Conservation (phyloP, 2,888 invertebrate species). For the Girardia tigrina region DNA sequence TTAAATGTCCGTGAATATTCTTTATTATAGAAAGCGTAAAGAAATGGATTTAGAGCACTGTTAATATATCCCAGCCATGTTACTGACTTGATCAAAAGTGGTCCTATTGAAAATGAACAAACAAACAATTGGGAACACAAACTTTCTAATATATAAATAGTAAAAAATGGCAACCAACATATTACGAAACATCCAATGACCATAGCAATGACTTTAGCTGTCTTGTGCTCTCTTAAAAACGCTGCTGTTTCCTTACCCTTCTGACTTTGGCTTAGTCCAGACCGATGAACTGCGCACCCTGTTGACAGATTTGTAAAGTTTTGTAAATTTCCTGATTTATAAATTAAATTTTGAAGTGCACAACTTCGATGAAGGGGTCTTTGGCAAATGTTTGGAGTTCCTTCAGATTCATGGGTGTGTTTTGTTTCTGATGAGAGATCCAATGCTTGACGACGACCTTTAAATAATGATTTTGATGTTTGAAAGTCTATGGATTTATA, state of each 20-base stretch:
- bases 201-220: constrained; percentile 19
- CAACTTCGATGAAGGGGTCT: background rate
- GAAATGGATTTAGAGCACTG: constrained; percentile 20
- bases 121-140: background rate
- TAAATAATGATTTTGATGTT: background rate
- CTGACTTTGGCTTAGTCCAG: background rate
- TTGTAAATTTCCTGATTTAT: constrained; percentile 6
- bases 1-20: constrained; percentile 5
- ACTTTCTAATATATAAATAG: constrained; percentile 17
- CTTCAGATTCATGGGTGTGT: background rate
- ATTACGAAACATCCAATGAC: background rate
- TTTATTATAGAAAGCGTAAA: constrained; percentile 26
- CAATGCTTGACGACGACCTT: background rate
- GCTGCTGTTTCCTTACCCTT: background rate
- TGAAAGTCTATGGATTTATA: background rate
- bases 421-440: constrained; percentile 10
- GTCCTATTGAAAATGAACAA: background rate
- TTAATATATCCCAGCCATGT: constrained; percentile 24
- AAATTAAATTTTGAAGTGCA: constrained; percentile 24
- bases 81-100: background rate
- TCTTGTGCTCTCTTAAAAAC: constrained; percentile 21
- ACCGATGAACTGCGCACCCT: background rate
- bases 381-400: background rate
- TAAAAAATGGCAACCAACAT: constrained; percentile 27
- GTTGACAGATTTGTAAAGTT: background rate